Conservation (phyloP, 2,888 invertebrate genomes). For the Tipula helvola region DNA sequence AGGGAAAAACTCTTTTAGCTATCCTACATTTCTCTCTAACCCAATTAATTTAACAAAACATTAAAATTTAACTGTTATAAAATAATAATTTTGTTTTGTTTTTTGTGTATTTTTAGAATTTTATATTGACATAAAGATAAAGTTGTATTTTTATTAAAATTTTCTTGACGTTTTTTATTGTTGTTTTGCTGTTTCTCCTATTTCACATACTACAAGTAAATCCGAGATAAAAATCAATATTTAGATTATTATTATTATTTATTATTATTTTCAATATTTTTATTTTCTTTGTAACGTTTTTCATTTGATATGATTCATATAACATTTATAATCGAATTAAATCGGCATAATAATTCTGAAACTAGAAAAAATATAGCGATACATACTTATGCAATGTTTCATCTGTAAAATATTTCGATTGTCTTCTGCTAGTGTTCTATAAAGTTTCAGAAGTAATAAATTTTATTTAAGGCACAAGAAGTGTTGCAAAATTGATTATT, state of each 20-base stretch:
- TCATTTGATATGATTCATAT: neutral
- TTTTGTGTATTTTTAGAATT: neutral
- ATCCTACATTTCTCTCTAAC: neutral
- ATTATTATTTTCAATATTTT: too few relatives aligned
- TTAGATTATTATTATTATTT: neutral
- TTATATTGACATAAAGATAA: neutral
- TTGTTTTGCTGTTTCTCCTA: neutral
- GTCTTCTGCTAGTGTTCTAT: too few relatives aligned
- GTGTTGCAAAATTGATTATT: neutral
- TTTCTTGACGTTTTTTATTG: neutral
- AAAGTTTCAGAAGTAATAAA: neutral
- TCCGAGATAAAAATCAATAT: neutral
- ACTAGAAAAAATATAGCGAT: neutral
- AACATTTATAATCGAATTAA: neutral
- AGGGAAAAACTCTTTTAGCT: neutral
- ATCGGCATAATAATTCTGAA: neutral
- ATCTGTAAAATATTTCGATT: neutral
- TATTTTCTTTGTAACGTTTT: neutral
- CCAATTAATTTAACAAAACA: neutral
- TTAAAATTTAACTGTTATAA: neutral
- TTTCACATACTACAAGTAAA: neutral
- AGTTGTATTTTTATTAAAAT: neutral
- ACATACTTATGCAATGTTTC: neutral
- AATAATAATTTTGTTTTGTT: neutral
- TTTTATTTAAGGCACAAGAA: neutral